A percentile compares a stretch with the other conserved stretches of the same genome.
phyloP scores from a whole-genome alignment of 2,797 vertebrate genomes.

The Sternotherus odoratus region DNA sequence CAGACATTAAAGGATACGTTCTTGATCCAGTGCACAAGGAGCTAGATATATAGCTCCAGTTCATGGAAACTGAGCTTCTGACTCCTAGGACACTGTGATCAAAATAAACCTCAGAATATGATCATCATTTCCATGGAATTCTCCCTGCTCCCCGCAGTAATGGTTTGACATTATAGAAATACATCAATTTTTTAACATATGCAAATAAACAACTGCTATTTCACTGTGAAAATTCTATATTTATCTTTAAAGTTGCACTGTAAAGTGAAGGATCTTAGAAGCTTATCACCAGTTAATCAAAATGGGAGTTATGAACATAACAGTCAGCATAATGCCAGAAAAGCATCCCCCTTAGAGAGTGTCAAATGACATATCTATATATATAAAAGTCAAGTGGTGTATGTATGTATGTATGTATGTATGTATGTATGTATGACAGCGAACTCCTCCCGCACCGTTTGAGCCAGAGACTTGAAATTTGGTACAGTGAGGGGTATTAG shows the following conservation, averaged over 20 bases:
- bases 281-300: accelerated
- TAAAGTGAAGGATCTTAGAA: not conserved
- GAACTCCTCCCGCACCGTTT: too few species aligned
- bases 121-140: not conserved
- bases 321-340: accelerated
- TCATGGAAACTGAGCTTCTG: not conserved
- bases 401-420: too few species aligned
- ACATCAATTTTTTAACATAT: not conserved
- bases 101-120: not conserved
- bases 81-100: not conserved
- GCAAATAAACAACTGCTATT: not conserved
- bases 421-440: too few species aligned
- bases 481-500: too few species aligned
- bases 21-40: accelerated
- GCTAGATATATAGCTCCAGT: not conserved
- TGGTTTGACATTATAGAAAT: not conserved
- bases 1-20: not conserved
- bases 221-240: not conserved
- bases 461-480: too few species aligned
- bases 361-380: not conserved
- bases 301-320: not conserved
- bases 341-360: not conserved
- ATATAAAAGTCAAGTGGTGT: too few species aligned
- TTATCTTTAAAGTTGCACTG: not conserved
- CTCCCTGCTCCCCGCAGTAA: not conserved